Evolutionary conservation across 2,888 invertebrate species (phyloP).

Genomic region (Drosophila mimetica): DNA sequence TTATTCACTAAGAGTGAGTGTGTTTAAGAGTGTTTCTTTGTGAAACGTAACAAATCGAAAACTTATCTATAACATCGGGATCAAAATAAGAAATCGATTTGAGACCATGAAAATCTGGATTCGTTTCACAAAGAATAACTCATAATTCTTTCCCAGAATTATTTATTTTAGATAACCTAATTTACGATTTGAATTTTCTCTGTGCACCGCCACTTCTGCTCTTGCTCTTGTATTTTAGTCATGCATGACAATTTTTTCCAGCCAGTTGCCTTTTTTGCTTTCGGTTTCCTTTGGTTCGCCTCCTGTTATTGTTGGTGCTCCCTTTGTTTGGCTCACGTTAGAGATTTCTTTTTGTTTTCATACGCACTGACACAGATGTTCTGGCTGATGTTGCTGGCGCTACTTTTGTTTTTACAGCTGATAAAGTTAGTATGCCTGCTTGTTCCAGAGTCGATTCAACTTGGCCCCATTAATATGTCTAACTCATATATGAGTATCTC

Average conservation of each 20-base stretch:
- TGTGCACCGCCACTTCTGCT: slow-evolving; percentile 7
- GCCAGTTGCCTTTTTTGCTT: slow-evolving; percentile 57
- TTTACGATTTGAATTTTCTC: not conserved
- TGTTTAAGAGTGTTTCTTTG: no score
- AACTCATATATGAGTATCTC: not conserved
- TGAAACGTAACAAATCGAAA: no score
- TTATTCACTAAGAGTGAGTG: no score
- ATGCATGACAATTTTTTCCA: slow-evolving; percentile 75
- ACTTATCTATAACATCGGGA: no score
- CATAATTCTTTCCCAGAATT: not conserved
- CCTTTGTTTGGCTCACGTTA: slow-evolving; percentile 39
- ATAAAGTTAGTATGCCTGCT: slow-evolving; percentile 56
- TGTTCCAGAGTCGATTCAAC: slow-evolving; percentile 57
- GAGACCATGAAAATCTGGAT: no score
- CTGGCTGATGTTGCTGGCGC: slow-evolving; percentile 21
- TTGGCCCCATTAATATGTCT: slow-evolving; percentile 36
- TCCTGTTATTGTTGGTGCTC: slow-evolving; percentile 32
- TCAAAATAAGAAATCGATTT: no score
- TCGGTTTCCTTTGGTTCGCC: slow-evolving; percentile 32
- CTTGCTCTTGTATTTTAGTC: slow-evolving; percentile 72
- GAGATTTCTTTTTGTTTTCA: slow-evolving; percentile 46
- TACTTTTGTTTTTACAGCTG: slow-evolving; percentile 66
- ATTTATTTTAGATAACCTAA: not conserved
- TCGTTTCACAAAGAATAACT: no score
- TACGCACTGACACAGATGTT: slow-evolving; percentile 67